A percentile compares a stretch with the other conserved stretches of the same genome.
phyloP scores from a whole-genome alignment of 2,888 invertebrate genomes.

The Tuberolachnus salignus region DNA sequence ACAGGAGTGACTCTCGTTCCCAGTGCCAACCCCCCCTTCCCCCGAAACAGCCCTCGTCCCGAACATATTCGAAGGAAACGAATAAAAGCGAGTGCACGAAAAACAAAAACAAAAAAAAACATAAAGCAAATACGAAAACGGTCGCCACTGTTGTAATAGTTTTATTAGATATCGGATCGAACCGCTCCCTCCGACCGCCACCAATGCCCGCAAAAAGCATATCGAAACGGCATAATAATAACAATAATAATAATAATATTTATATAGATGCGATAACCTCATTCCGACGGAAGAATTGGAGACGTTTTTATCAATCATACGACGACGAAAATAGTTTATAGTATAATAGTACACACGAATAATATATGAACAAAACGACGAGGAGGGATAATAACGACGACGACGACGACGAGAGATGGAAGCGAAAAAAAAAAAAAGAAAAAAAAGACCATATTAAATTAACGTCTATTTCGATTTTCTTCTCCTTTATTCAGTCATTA shows the following conservation, averaged over 20 bases:
- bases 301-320: constrained; percentile 47
- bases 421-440: constrained; percentile 1
- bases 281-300: constrained; percentile 19
- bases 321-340: background rate
- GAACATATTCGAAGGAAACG: too few relatives aligned
- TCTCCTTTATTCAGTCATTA: constrained; percentile 42
- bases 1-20: too few relatives aligned
- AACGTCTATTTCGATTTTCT: constrained; percentile 34
- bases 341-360: background rate
- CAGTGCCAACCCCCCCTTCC: too few relatives aligned
- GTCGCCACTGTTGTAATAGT: too few relatives aligned
- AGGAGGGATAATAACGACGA: background rate
- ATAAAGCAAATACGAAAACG: too few relatives aligned
- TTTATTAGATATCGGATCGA: constrained; percentile 5
- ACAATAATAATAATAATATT: too few relatives aligned
- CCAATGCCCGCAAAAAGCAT: constrained; percentile 29
- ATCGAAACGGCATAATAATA: constrained; percentile 26
- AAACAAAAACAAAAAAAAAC: too few relatives aligned
- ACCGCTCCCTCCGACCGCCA: background rate
- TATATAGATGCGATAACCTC: constrained; percentile 30
- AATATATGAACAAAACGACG: background rate
- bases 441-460: constrained; percentile 47
- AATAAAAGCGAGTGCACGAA: too few relatives aligned
- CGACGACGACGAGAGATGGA: constrained; percentile 3
- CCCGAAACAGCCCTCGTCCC: too few relatives aligned